Conservation (phyloP, 2,888 invertebrate genomes). For the Neocrepidodera transversa region DNA sequence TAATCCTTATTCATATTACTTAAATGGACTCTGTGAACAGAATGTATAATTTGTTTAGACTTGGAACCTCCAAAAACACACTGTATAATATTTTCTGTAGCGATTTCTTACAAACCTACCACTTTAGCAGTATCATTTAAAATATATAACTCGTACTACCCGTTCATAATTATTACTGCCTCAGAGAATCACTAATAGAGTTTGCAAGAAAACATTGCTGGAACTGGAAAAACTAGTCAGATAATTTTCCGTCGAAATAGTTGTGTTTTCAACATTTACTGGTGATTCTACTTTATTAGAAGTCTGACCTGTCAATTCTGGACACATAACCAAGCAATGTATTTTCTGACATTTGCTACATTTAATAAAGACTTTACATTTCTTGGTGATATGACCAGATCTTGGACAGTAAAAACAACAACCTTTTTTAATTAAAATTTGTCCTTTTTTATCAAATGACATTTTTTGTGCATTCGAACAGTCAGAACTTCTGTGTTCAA, state of each 20-base stretch:
- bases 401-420: not conserved
- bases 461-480: constrained; percentile 1
- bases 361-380: not conserved
- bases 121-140: not conserved
- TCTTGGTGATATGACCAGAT: not conserved
- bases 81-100: not conserved
- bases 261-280: not conserved
- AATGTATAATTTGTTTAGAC: not conserved
- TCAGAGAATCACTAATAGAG: not conserved
- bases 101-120: not conserved
- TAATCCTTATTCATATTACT: constrained; percentile 20
- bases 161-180: not conserved
- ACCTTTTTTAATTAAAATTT: constrained; percentile 1
- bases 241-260: not conserved
- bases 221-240: not conserved
- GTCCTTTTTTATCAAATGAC: not conserved
- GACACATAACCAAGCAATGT: not conserved
- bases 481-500: not conserved
- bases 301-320: not conserved
- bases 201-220: not conserved
- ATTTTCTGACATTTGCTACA: not conserved
- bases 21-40: constrained; percentile 11
- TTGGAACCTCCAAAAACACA: not conserved
- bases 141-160: not conserved
- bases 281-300: not conserved